Evolutionary conservation across 2,113 vertebrate genomes (phyloP), one percentile per base, ranked within the genome.

Genomic region (Sarotherodon lohbergeri): DNA sequence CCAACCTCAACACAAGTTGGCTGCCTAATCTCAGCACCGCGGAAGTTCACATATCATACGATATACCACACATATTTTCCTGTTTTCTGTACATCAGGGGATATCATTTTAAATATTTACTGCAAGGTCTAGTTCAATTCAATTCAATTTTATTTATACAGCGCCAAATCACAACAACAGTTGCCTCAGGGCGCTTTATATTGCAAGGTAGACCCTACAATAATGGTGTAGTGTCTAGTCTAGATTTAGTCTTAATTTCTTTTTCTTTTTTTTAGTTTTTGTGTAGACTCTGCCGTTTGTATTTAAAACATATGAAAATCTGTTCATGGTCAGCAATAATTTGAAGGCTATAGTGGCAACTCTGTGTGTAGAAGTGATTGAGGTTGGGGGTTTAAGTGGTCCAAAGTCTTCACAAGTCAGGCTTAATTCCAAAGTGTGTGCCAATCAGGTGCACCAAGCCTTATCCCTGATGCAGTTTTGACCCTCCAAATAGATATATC

Each of bases 401-500:
- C 76, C 27, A 63, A 27, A 85, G 73, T 91, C 66, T 55, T 83
- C 68, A 81, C 79, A 84, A 81, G 82, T 83, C 86, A 93, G 86
- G 79, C 34, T 89, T 89, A 91, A 93, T 94, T 94, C 84, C 43
- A 82, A 84, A 86, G 61, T 86, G 61, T 81, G 39, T 91, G 87
- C 85, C 86, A 93, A 80, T 93, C 91, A 92, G 84, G 54, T 92
- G 41, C 86, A 89, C 46, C 34, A 3, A 85, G 82, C 83, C 81
- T 92, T 83, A 90, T 91, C 87, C 83, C 88, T 34, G n/a, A 92
- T 86, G 81, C 86, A 79, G 82, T 89, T 91, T 80, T 92, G 91
- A 95, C 94, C 92, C 86, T 81, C 73, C 5, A 78, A 91, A 93
- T 90, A 90, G 90, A 93, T 89, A 89, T 86, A 86, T 91, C 81